These are phyloP conservation scores for Meleagris gallopavo DNA, from an alignment of 2,113 vertebrate species.

Conservation along the genomic window DNA sequence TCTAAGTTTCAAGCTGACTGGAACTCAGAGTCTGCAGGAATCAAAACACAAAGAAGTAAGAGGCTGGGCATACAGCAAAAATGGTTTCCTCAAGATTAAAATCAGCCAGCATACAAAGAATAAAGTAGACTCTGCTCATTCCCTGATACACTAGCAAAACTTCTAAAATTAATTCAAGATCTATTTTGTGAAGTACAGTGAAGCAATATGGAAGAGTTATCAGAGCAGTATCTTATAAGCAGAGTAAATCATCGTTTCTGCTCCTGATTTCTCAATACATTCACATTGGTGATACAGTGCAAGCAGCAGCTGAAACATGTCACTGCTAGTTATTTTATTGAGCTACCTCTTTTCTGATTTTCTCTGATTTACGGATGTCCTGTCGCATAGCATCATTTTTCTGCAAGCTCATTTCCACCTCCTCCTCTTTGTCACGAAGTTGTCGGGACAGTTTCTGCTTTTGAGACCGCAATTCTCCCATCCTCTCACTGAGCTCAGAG, in stretches of 20 bases:
- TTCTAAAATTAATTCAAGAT: background rate
- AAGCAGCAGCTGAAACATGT: background rate
- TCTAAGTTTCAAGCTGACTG: background rate
- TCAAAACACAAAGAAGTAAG: background rate
- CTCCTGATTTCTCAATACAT: background rate
- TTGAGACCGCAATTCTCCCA: slow-evolving; percentile 89
- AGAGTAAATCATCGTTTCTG: background rate
- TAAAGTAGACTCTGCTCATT: rapidly evolving
- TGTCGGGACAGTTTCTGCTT: slow-evolving; percentile 93
- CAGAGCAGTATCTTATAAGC: background rate
- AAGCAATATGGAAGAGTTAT: background rate
- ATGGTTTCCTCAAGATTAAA: background rate
- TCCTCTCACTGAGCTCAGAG: slow-evolving; percentile 90
- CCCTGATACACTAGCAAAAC: background rate
- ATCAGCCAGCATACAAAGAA: background rate
- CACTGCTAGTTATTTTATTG: background rate
- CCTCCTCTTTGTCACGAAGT: slow-evolving; percentile 94
- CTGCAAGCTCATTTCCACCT: slow-evolving; percentile 88
- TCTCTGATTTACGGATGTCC: slow-evolving; percentile 90
- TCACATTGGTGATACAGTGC: background rate
- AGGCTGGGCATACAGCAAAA: background rate
- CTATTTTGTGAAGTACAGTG: background rate
- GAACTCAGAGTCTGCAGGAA: background rate
- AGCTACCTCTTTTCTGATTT: slow-evolving; percentile 90
- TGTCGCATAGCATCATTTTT: slow-evolving; percentile 89